These are phyloP conservation scores for Solen grandis DNA, from an alignment of 1,140 invertebrate species.

Conservation along the genomic window DNA sequence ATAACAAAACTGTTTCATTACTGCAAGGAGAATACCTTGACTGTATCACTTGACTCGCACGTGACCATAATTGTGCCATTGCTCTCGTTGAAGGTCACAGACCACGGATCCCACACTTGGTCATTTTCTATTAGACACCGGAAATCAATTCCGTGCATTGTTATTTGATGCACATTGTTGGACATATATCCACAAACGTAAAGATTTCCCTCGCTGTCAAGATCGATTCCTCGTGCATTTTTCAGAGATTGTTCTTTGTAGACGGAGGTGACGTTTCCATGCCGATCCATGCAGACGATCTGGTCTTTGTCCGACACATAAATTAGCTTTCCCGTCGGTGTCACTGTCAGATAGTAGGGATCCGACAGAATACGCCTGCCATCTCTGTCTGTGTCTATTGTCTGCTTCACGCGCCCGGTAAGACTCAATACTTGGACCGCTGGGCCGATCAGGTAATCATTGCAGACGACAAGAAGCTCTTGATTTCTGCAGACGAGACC, in stretches of 20 bases:
- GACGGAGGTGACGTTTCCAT: conserved; percentile 49
- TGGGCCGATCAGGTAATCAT: conserved; percentile 48
- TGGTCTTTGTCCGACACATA: conserved; percentile 50
- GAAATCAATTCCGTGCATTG: conserved; percentile 49
- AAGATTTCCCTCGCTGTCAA: conserved; percentile 50
- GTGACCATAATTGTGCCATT: conserved; percentile 50
- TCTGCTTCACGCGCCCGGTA: conserved; percentile 50
- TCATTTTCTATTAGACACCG: conserved; percentile 37
- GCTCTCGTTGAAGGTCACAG: conserved; percentile 41
- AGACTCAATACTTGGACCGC: conserved; percentile 48
- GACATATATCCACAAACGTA: conserved; percentile 56
- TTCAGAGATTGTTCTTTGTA: conserved; percentile 36
- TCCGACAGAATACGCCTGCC: conserved; percentile 42
- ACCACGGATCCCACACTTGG: conserved; percentile 50
- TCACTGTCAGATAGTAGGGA: conserved; percentile 47
- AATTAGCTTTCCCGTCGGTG: conserved; percentile 45
- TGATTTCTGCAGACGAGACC: conserved; percentile 52
- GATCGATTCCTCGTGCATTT: conserved; percentile 44
- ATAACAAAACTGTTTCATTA: too few relatives aligned
- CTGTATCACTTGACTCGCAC: conserved; percentile 40
- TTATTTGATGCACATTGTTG: conserved; percentile 40
- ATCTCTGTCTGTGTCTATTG: conserved; percentile 45
- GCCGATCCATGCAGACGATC: conserved; percentile 55
- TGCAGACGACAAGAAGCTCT: conserved; percentile 50
- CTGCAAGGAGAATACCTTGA: conserved; percentile 45